phyloP scores from a whole-genome alignment of 2,888 invertebrate genomes.

The Julus scanicus region DNA sequence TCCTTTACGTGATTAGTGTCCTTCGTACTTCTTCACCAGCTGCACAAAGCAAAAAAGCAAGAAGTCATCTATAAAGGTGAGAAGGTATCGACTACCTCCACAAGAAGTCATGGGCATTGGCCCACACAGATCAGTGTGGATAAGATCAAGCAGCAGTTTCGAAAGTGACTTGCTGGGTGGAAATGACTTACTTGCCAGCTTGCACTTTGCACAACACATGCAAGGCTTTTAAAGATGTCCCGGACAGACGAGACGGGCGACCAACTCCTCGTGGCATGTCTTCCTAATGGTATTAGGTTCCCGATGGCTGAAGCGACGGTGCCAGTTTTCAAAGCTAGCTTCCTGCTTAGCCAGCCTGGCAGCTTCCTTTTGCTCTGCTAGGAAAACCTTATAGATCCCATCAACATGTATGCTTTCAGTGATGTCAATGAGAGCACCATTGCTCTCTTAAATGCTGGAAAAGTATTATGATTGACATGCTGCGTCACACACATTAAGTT shows the following conservation, averaged over 20 bases:
- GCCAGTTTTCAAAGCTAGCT: neutral
- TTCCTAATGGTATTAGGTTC: neutral
- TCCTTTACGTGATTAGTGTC: neutral
- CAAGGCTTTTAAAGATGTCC: neutral
- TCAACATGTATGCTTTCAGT: too few relatives aligned
- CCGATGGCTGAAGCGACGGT: neutral
- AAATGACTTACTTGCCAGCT: neutral
- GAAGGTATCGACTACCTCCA: neutral
- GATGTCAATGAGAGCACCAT: too few relatives aligned
- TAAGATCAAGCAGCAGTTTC: neutral
- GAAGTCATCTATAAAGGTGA: constrained; percentile 19
- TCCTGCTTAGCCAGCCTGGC: too few relatives aligned
- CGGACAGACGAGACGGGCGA: neutral
- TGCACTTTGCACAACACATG: neutral
- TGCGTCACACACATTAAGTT: too few relatives aligned
- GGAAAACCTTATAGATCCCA: too few relatives aligned
- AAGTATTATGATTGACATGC: neutral
- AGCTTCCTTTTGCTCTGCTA: too few relatives aligned
- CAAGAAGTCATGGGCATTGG: neutral
- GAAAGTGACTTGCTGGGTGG: neutral
- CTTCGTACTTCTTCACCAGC: constrained; percentile 23
- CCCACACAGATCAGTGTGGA: neutral
- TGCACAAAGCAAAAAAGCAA: neutral
- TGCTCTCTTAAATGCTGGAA: too few relatives aligned
- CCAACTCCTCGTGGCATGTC: neutral